A percentile compares a stretch with the other conserved stretches of the same genome.
Conservation (phyloP, 1,140 invertebrate genomes). For the Aphelinus atriplicis region DNA sequence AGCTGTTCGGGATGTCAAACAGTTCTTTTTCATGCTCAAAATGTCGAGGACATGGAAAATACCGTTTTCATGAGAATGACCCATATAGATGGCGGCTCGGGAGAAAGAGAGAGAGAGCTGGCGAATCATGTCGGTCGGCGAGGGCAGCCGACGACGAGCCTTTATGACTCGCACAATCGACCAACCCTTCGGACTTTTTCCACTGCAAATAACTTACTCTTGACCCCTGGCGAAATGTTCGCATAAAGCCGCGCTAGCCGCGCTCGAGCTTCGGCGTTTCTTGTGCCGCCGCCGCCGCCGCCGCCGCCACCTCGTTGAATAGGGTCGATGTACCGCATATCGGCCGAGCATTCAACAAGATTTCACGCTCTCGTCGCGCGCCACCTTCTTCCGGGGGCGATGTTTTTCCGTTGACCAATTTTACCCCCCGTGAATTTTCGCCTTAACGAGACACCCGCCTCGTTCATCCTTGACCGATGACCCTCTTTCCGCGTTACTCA, state of each 20-base stretch:
- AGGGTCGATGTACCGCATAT: not conserved
- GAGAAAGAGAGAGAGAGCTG: too few species aligned
- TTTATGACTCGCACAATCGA: conserved; percentile 21
- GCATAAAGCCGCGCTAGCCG: not conserved
- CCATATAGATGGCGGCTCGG: not conserved
- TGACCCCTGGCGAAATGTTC: conserved; percentile 16
- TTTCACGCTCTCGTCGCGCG: not conserved
- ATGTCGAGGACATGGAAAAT: too few species aligned
- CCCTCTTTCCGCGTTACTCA: too few species aligned
- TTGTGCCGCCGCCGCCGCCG: too few species aligned
- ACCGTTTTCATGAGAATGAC: not conserved
- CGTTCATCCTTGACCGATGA: too few species aligned
- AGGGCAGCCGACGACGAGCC: not conserved
- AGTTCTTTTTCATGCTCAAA: too few species aligned
- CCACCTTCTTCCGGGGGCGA: too few species aligned
- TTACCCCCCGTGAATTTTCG: not conserved
- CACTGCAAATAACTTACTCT: conserved; percentile 24
- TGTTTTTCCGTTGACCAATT: not conserved
- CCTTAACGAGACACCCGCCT: too few species aligned
- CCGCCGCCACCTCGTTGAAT: not conserved
- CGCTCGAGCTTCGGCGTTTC: too few species aligned
- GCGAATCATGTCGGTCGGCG: too few species aligned
- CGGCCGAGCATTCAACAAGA: not conserved
- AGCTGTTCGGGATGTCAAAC: too few species aligned
- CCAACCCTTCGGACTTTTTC: not conserved